Conservation (phyloP, 2,113 vertebrate species). For the Bettongia penicillata region DNA sequence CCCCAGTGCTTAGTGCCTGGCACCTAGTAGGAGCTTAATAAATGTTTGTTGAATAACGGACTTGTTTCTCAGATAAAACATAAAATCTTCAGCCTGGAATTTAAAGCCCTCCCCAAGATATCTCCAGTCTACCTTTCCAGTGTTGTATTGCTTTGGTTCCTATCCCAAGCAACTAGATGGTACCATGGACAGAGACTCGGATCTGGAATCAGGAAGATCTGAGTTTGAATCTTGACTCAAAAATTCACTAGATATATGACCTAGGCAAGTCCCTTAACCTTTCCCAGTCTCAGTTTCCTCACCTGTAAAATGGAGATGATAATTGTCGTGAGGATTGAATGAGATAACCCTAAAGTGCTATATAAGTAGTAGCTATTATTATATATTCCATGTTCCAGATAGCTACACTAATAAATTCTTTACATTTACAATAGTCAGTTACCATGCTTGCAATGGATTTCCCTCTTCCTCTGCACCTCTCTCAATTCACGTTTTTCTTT, state of each 20-base stretch:
- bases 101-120: not conserved
- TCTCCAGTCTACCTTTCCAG: not conserved
- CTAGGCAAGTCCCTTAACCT: not conserved
- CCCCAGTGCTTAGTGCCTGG: not conserved
- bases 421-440: not conserved
- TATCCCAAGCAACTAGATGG: not conserved
- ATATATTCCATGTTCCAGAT: not conserved
- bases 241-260: not conserved
- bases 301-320: not conserved
- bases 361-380: not conserved
- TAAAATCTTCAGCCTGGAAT: not conserved
- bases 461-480: not conserved
- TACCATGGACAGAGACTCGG: not conserved
- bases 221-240: not conserved
- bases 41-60: not conserved
- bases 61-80: not conserved
- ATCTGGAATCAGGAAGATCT: not conserved
- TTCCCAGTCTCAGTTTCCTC: not conserved
- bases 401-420: not conserved
- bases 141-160: not conserved
- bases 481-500: not conserved
- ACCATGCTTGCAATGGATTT: not conserved
- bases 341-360: not conserved
- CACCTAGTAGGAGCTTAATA: not conserved
- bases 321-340: not conserved